phyloP scores from a whole-genome alignment of 2,797 vertebrate genomes.

The Miichthys miiuy region DNA sequence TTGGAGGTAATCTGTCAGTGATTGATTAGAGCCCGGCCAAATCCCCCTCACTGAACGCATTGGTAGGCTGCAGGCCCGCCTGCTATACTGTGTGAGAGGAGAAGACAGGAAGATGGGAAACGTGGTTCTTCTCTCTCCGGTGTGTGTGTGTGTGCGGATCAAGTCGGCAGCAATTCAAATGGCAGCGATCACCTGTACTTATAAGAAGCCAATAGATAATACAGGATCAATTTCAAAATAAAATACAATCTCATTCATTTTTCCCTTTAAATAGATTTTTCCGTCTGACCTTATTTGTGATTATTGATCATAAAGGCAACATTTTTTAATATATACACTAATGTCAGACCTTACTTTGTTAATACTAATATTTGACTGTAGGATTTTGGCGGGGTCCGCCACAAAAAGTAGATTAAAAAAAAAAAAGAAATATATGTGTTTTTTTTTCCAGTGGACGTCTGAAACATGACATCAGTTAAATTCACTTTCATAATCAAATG shows the following conservation, averaged over 20 bases:
- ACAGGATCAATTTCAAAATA: background rate
- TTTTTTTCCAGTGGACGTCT: too few relatives aligned
- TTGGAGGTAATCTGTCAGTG: conserved; percentile 99
- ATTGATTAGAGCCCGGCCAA: conserved; percentile 94
- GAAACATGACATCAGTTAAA: background rate
- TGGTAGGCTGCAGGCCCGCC: conserved; percentile 85
- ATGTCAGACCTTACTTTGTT: too few relatives aligned
- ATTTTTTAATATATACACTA: background rate
- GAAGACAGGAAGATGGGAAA: conserved; percentile 34
- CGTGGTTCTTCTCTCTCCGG: conserved; percentile 13
- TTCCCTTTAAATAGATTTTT: background rate
- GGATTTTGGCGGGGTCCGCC: too few relatives aligned
- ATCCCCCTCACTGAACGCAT: conserved; percentile 84
- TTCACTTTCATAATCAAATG: too few relatives aligned
- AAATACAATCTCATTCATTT: background rate
- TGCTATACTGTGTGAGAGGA: conserved; percentile 78
- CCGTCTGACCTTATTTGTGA: background rate
- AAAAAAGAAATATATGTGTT: too few relatives aligned
- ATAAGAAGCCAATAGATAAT: background rate
- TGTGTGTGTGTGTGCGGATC: conserved; percentile 12
- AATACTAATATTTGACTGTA: too few relatives aligned
- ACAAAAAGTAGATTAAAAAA: too few relatives aligned
- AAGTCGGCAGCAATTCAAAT: conserved; percentile 5
- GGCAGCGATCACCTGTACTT: conserved; percentile 6
- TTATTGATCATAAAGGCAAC: background rate